Evolutionary conservation across 2,888 invertebrate species (phyloP).

Genomic region (Chaetoderma sp.): DNA sequence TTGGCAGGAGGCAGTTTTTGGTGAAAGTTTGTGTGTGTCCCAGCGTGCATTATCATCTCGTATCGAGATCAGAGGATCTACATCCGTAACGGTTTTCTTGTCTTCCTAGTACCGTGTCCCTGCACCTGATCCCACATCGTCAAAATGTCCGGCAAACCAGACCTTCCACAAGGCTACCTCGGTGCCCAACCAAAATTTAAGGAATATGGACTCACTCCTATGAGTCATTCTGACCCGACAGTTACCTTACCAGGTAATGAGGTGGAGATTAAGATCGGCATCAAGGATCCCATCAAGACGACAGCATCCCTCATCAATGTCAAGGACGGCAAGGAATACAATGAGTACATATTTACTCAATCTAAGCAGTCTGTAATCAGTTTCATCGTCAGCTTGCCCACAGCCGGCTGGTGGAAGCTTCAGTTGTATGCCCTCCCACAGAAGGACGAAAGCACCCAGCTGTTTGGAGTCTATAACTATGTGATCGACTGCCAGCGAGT

Average conservation of each 20-base stretch:
- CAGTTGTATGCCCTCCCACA: conserved; percentile 64
- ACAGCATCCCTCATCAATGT: conserved; percentile 33
- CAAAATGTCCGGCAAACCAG: conserved; percentile 46
- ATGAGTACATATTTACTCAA: conserved; percentile 56
- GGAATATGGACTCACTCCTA: conserved; percentile 44
- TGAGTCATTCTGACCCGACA: conserved; percentile 47
- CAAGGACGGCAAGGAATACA: conserved; percentile 42
- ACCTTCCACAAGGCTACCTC: conserved; percentile 53
- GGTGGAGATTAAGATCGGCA: conserved; percentile 46
- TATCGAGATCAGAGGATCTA: too few relatives aligned
- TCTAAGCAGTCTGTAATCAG: conserved; percentile 42
- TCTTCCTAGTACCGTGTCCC: too few relatives aligned
- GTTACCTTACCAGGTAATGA: conserved; percentile 42
- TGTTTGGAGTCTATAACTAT: conserved; percentile 68
- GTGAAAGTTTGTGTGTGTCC: too few relatives aligned
- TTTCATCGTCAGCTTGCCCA: conserved; percentile 50
- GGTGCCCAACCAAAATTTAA: conserved; percentile 56
- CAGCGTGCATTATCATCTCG: too few relatives aligned
- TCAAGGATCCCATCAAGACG: not conserved
- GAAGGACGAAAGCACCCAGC: conserved; percentile 62
- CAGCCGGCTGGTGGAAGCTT: conserved; percentile 65
- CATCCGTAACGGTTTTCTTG: too few relatives aligned
- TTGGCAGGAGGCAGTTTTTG: too few relatives aligned
- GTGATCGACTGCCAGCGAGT: conserved; percentile 55
- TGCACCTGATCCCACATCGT: too few relatives aligned